Base-by-base conservation (phyloP, 2,113 vertebrate species). In the Colinus virginianus region DNA sequence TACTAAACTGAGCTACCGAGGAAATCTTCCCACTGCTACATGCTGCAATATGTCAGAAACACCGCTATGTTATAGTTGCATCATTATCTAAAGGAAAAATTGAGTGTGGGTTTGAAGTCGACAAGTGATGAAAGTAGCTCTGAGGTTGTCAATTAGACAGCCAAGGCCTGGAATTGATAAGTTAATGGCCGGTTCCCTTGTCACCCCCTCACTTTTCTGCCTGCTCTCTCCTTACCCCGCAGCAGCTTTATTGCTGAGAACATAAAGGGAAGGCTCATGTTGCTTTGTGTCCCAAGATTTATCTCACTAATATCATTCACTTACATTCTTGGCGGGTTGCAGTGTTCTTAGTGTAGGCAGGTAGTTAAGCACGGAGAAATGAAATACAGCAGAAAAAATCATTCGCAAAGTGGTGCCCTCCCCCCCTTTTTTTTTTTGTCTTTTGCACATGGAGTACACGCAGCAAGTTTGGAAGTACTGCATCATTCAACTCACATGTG, bases 71-170 rank as follows among this genome's bases (percentile, higher is more conserved):
- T 98, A 97, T 96, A 98, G 98, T 98, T 97, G 95, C 97, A 98
- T 95, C 97, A 97, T 98, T 98, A 97, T 98, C 98, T 98, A 97
- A 97, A 98, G 98, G 98, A 98, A 98, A 98, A 98, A 98, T 98
- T 97, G 98, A 98, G 98, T 98, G 98, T 97, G 78, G 97, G 97
- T 98, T 98, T 98, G 98, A 98, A 98, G 98, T 98, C 97, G 98
- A 98, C 98, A 98, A 98, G 98, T 98, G 98, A 98, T 98, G 98
- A 99, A 99, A 98, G 98, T 98, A 98, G 97, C 98, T 98, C 98
- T 97, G 98, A 98, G 98, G 98, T 98, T 98, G 98, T 98, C 98
- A 98, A 98, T 99, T 98, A 98, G 97, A 96, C 97, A 98, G 97
- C 96, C 96, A 95, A 97, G 97, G 98, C 98, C 98, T 98, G 98